Conservation (phyloP, 2,888 invertebrate genomes). For the Nineta flava region DNA sequence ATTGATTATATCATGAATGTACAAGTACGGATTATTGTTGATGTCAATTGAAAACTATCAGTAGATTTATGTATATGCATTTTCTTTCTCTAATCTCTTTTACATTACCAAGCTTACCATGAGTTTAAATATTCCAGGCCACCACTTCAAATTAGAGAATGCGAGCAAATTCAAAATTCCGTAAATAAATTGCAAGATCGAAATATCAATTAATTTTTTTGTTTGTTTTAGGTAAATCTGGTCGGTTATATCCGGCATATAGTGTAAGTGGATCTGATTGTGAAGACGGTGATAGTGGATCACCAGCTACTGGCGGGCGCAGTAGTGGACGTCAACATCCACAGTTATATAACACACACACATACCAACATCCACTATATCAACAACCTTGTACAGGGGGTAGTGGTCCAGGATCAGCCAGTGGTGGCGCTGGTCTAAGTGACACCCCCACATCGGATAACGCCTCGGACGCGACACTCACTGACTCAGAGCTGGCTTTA, state of each 20-base stretch:
- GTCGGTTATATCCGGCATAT: slow-evolving; percentile 68
- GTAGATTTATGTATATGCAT: too few species aligned
- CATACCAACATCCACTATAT: slow-evolving; percentile 34
- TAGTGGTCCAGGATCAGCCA: background rate
- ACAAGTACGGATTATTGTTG: too few species aligned
- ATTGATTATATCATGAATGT: too few species aligned
- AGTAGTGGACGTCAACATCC: slow-evolving; percentile 38
- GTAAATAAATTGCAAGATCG: too few species aligned
- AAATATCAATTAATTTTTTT: too few species aligned
- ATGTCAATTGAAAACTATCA: too few species aligned
- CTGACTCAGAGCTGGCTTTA: slow-evolving; percentile 68
- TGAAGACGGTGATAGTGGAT: slow-evolving; percentile 33
- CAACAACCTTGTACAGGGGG: slow-evolving; percentile 24
- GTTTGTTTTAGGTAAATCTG: slow-evolving; percentile 45
- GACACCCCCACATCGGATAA: slow-evolving; percentile 72
- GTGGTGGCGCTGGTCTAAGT: slow-evolving; percentile 41
- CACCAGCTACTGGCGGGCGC: slow-evolving; percentile 19
- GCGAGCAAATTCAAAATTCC: too few species aligned
- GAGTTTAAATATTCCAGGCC: too few species aligned
- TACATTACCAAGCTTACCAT: too few species aligned
- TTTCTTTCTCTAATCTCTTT: too few species aligned
- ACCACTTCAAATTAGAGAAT: too few species aligned
- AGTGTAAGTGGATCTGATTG: slow-evolving; percentile 63
- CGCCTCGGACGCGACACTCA: slow-evolving; percentile 72
- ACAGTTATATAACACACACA: slow-evolving; percentile 32